phyloP scores from a whole-genome alignment of 2,797 vertebrate genomes.

The Naso thynnoides region DNA sequence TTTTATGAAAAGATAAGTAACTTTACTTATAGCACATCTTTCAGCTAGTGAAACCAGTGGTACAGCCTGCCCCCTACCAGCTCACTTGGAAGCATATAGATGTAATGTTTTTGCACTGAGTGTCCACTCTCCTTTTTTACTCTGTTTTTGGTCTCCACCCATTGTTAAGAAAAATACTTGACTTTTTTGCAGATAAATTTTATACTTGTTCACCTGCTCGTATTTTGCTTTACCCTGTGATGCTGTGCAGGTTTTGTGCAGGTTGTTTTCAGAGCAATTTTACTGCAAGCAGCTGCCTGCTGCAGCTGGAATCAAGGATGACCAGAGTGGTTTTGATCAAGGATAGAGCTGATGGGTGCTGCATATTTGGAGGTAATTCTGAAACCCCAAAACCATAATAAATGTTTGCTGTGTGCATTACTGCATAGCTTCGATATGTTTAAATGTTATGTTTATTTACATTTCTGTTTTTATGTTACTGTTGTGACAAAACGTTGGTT shows the following conservation, averaged over 20 bases:
- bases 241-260: background rate
- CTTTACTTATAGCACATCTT: too few species aligned
- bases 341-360: background rate
- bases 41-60: too few species aligned
- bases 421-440: too few species aligned
- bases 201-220: background rate
- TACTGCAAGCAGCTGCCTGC: slow-evolving; percentile 12
- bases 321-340: background rate
- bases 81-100: background rate
- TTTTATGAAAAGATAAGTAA: too few species aligned
- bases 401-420: too few species aligned
- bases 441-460: too few species aligned
- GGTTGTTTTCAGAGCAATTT: slow-evolving; percentile 4
- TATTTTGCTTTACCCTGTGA: slow-evolving; percentile 4
- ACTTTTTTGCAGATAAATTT: background rate
- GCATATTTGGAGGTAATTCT: background rate
- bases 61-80: too few species aligned
- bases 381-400: background rate
- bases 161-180: background rate
- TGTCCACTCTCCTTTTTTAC: background rate
- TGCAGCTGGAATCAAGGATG: slow-evolving; percentile 16
- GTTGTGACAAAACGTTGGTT: too few species aligned
- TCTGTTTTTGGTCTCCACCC: background rate
- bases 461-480: too few species aligned
- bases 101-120: background rate